Base-by-base conservation (phyloP, 2,797 vertebrate genomes). In the Hoplostethus atlanticus region DNA sequence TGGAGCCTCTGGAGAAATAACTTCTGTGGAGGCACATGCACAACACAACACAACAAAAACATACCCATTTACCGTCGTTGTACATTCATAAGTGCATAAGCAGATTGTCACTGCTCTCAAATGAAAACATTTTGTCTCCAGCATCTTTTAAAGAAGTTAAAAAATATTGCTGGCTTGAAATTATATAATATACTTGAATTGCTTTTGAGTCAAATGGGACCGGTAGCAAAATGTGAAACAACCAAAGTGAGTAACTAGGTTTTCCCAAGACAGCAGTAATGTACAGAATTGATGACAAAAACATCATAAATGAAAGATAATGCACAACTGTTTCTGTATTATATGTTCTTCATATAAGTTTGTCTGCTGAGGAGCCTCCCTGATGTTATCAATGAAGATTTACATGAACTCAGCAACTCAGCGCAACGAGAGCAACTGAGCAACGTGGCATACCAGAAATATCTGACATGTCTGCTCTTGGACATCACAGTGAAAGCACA, bases 1-100 rank as follows among this genome's bases (percentile, higher is more conserved):
- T 93, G 77, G 85, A 93, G 44, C 42, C 30, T 46, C 84, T 81
- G 15, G 75, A 85, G 9, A 75, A 84, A 13, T 6, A 15, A 50
- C 83, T 89, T 76, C 93, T 92, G 68, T 50, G 56, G 4, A 11
- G 15, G 44, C 55, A 55, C 69, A 66, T 15, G 36, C 30, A 62
- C 16, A 58, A 66, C 12, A 42, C n/a, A 60, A 3, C 40, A 54
- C 11, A 9, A 34, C 44, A 68, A 38, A 81, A 62, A 13, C 6
- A 47, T 47, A 48, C n/a, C 46, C n/a, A 6, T n/a, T 48, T n/a
- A 48, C 15, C 6, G 15, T 48, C 1, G 4, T 48, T 48, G 16
- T 48, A 48, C 46, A 48, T 48, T 17, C 16, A 44, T 12, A 48
- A n/a, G 5, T 16, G 46, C 15, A 16, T 48, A n/a, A 16, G 16